Percentiles rank a stretch among this genome's conserved stretches.
Conservation (phyloP, 1,140 invertebrate genomes). For the Copidosoma floridanum region DNA sequence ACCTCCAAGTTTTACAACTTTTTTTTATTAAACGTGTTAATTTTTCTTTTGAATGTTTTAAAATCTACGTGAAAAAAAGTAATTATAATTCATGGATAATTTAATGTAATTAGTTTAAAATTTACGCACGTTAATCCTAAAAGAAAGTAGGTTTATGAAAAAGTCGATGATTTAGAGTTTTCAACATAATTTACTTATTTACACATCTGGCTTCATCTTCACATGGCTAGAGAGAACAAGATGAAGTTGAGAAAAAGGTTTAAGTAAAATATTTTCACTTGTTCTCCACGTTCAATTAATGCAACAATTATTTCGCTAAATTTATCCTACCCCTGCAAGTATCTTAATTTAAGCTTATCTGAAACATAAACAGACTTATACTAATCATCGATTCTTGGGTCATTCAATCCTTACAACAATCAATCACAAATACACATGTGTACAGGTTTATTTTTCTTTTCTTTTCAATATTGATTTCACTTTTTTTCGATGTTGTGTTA, state of each 20-base stretch:
- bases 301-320: slow-evolving; percentile 13
- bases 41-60: no score
- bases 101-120: no score
- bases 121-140: no score
- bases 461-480: not conserved
- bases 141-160: slow-evolving; percentile 19
- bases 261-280: slow-evolving; percentile 25
- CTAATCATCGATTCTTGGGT: slow-evolving; percentile 25
- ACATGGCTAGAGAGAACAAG: slow-evolving; percentile 18
- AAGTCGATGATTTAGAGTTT: slow-evolving; percentile 20
- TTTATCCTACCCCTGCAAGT: slow-evolving; percentile 21
- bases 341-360: slow-evolving; percentile 23
- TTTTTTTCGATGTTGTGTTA: slow-evolving; percentile 27
- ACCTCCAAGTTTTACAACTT: no score
- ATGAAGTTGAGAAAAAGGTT: slow-evolving; percentile 14
- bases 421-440: slow-evolving; percentile 15
- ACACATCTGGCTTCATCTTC: slow-evolving; percentile 23
- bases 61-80: no score
- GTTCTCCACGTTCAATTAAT: slow-evolving; percentile 20
- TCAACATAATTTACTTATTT: slow-evolving; percentile 29
- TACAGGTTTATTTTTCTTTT: no score
- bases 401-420: slow-evolving; percentile 25
- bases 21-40: no score
- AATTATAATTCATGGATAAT: no score
- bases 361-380: slow-evolving; percentile 27